Evolutionary conservation across 1,140 invertebrate genomes (phyloP).

Genomic region (Panagrolaimus sp.): DNA sequence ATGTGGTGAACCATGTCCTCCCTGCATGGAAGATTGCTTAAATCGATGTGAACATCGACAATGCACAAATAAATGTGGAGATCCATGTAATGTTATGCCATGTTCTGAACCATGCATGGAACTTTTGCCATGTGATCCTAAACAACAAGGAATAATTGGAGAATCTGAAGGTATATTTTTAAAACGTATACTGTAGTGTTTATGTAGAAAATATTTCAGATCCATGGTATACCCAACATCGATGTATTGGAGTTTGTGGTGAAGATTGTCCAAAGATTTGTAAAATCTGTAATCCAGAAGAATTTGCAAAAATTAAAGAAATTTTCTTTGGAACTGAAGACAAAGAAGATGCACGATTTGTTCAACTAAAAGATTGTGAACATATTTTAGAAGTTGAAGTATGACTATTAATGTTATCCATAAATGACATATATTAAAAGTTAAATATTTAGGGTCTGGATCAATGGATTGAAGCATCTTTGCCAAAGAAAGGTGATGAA

Average conservation of each 20-base stretch:
- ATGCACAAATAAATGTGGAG: slow-evolving; percentile 19
- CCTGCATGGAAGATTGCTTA: slow-evolving; percentile 28
- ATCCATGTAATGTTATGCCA: slow-evolving; percentile 23
- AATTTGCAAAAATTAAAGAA: no score
- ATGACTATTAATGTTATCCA: not conserved
- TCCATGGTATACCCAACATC: not conserved
- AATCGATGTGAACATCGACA: slow-evolving; percentile 26
- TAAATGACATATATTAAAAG: no score
- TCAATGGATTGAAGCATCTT: no score
- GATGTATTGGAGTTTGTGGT: not conserved
- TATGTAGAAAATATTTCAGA: not conserved
- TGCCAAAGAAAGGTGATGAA: no score
- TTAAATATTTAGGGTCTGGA: no score
- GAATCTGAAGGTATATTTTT: not conserved
- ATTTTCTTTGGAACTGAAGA: slow-evolving; percentile 60
- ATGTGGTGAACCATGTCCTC: slow-evolving; percentile 41
- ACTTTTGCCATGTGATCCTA: slow-evolving; percentile 21
- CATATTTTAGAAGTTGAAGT: slow-evolving; percentile 48
- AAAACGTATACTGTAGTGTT: not conserved
- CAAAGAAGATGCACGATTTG: slow-evolving; percentile 52
- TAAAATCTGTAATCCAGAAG: no score
- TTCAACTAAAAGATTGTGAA: slow-evolving; percentile 50
- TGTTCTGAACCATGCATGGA: slow-evolving; percentile 30
- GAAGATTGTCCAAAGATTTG: no score
- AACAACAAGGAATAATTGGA: not conserved